These are phyloP conservation scores for Bubo scandiacus DNA, from an alignment of 2,113 vertebrate genomes.

Conservation along the genomic window DNA sequence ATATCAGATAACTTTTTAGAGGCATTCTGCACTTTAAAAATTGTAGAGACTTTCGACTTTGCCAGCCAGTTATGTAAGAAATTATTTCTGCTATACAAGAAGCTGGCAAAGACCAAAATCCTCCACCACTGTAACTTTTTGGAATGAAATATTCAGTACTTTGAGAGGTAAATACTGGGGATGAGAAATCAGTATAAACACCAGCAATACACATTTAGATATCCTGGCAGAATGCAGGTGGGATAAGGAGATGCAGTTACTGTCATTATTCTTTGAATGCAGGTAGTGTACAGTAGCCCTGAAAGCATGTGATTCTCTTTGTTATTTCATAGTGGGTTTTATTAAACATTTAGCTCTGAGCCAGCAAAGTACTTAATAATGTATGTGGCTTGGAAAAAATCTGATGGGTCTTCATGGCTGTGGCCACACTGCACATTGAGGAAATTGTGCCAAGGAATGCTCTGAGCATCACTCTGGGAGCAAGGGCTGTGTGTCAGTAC, in stretches of 20 bases:
- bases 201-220: background rate
- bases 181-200: background rate
- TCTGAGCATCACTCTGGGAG: background rate
- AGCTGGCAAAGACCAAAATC: background rate
- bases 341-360: background rate
- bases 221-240: background rate
- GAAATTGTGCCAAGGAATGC: fast-evolving
- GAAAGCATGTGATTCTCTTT: background rate
- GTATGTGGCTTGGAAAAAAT: background rate
- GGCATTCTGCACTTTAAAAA: background rate
- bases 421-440: background rate
- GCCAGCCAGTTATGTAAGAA: background rate
- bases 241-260: background rate
- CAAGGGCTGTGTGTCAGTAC: no score
- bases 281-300: background rate
- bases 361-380: background rate
- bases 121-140: background rate
- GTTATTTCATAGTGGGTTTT: background rate
- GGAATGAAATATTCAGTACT: background rate
- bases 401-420: background rate
- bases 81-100: background rate
- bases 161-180: background rate
- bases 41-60: background rate
- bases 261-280: background rate
- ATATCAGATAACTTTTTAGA: background rate